Evolutionary conservation across 2,113 vertebrate species (phyloP), one percentile per base, ranked within the genome.

Genomic region (Microcebus murinus): DNA sequence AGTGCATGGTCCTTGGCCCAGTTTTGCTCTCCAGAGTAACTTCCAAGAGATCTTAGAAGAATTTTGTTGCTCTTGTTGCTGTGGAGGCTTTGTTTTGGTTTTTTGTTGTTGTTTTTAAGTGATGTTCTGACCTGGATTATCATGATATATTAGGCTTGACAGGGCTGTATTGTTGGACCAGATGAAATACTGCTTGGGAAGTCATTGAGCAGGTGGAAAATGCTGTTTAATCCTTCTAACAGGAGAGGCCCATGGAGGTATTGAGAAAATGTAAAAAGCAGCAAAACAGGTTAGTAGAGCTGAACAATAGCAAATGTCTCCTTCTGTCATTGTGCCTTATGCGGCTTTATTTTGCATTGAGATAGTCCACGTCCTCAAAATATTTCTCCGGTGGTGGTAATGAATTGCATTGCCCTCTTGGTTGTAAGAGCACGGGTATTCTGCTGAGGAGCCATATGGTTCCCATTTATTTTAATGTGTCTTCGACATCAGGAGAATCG

Each of bases 381-480:
- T 98, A 97, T 97, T 98, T 98, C 97, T 97, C 95, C 0, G 0
- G 96, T 98, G 95, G 97, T 98, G 98, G 98, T 99, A 98, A 98
- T 98, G 98, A 99, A 98, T 98, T 98, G 98, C 98, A 98, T 98
- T 98, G 98, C 99, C 98, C 98, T 99, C 97, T 95, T 96, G 95
- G 97, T 97, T 99, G 97, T 96, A 96, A 94, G 96, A 98, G 97
- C 87, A 29, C 36, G 95, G 94, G 98, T 96, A 96, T 97, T 98
- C 97, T 98, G 98, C 98, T 79, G 98, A 77, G 97, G 96, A 99
- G 98, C 98, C 99, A 99, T 99, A 99, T 99, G 99, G 99, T 99
- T 99, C 98, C 98, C 98, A 99, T 99, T 99, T 99, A 98, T 99
- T 98, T 98, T 98, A 98, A 98, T 99, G 98, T 98, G 98, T 98